phyloP scores from a whole-genome alignment of 2,888 invertebrate species.

The Gastracanthus pulcherrimus region DNA sequence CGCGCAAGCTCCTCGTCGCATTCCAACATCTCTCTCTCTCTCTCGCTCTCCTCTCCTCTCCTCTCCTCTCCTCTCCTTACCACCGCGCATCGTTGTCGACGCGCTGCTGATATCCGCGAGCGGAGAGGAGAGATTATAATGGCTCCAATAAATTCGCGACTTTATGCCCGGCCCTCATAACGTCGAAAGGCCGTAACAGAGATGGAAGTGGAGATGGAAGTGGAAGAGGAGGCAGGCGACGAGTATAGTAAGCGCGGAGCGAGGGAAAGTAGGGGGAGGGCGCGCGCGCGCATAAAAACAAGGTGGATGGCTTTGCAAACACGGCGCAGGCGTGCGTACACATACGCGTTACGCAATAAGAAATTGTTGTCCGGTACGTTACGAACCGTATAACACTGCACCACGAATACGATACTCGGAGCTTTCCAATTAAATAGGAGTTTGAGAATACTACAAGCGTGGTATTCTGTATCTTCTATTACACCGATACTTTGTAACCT shows the following conservation, averaged over 20 bases:
- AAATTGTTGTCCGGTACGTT: too few species aligned
- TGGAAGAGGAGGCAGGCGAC: too few species aligned
- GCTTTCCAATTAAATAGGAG: too few species aligned
- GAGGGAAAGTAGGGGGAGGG: neutral
- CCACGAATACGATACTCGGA: too few species aligned
- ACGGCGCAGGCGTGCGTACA: neutral
- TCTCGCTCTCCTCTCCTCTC: neutral
- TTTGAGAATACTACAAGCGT: too few species aligned
- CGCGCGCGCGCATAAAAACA: constrained; percentile 18
- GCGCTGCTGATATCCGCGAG: neutral
- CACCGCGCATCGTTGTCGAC: too few species aligned
- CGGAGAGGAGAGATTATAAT: constrained; percentile 5
- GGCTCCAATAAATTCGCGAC: constrained; percentile 59
- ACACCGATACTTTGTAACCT: too few species aligned
- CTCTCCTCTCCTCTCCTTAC: neutral
- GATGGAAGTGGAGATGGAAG: too few species aligned
- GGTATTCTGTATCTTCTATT: too few species aligned
- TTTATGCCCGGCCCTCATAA: constrained; percentile 56
- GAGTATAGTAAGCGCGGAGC: too few species aligned
- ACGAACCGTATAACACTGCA: too few species aligned
- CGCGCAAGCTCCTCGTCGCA: constrained; percentile 29
- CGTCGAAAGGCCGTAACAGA: neutral
- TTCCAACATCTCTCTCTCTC: constrained; percentile 1
- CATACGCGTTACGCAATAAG: too few species aligned
- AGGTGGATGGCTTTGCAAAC: constrained; percentile 14